phyloP scores from a whole-genome alignment of 1,140 invertebrate species.

The Neodiprion virginianus region DNA sequence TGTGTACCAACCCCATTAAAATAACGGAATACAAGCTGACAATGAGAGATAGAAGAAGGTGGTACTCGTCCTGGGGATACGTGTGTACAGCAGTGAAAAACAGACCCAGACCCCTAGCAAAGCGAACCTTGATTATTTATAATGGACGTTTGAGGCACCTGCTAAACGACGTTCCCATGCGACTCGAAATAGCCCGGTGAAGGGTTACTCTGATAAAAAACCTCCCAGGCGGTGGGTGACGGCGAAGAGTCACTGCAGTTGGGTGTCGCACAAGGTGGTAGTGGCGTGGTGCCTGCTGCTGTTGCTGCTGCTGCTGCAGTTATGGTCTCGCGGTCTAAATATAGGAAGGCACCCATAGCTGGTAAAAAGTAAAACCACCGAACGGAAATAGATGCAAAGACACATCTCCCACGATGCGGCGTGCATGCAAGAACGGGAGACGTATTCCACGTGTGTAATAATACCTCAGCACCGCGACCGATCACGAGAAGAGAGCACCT shows the following conservation, averaged over 20 bases:
- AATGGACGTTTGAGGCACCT: constrained; percentile 4
- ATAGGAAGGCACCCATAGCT: constrained; percentile 5
- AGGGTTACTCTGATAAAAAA: constrained; percentile 3
- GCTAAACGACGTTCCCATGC: constrained; percentile 5
- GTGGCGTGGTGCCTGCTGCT: neutral
- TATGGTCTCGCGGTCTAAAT: neutral
- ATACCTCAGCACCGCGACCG: too few relatives aligned
- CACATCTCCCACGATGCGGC: neutral
- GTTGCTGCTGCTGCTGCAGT: neutral
- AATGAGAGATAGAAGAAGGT: too few relatives aligned
- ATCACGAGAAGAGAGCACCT: too few relatives aligned
- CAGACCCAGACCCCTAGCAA: neutral
- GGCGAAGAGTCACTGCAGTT: neutral
- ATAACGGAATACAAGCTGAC: too few relatives aligned
- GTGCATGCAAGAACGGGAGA: too few relatives aligned
- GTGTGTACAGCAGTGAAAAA: neutral
- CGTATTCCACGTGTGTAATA: too few relatives aligned
- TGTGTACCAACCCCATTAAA: too few relatives aligned
- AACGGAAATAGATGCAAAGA: constrained; percentile 2
- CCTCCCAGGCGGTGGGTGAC: neutral
- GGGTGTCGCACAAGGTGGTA: neutral
- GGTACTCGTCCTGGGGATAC: too few relatives aligned
- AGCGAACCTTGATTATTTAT: constrained; percentile 4
- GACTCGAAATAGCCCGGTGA: neutral
- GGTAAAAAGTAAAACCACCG: constrained; percentile 3